phyloP scores from a whole-genome alignment of 1,140 invertebrate species.

The Triops cancriformis region DNA sequence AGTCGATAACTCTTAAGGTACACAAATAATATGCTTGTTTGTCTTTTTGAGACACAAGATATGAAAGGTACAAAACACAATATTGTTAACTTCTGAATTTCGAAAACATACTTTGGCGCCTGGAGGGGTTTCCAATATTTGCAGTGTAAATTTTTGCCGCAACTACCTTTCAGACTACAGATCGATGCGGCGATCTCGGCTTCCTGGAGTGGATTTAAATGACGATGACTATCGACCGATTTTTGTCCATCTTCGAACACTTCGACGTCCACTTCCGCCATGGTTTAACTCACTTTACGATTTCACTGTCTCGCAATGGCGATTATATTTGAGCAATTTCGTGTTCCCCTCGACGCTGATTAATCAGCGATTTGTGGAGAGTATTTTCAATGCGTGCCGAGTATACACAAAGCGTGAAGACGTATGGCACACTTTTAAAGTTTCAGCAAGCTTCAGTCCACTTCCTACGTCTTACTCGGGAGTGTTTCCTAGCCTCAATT shows the following conservation, averaged over 20 bases:
- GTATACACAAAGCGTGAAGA: no score
- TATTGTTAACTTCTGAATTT: not conserved
- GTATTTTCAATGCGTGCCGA: not conserved
- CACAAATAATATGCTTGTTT: no score
- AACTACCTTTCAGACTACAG: not conserved
- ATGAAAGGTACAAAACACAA: no score
- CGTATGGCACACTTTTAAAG: no score
- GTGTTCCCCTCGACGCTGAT: not conserved
- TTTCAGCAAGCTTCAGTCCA: not conserved
- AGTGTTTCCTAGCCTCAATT: not conserved
- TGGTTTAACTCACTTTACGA: not conserved
- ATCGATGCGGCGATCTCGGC: not conserved
- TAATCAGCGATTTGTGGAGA: not conserved
- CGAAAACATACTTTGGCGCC: constrained; percentile 21
- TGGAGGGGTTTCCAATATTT: constrained; percentile 26
- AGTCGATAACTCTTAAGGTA: no score
- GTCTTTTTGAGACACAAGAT: no score
- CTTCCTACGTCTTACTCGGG: not conserved
- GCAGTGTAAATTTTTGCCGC: constrained; percentile 26
- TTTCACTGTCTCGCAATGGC: not conserved
- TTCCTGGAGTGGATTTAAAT: constrained; percentile 11
- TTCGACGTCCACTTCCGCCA: not conserved
- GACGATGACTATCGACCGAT: constrained; percentile 3
- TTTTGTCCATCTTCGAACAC: not conserved
- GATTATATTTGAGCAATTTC: not conserved